Evolutionary conservation across 2,113 vertebrate genomes (phyloP).

Genomic region (Pagrus major): DNA sequence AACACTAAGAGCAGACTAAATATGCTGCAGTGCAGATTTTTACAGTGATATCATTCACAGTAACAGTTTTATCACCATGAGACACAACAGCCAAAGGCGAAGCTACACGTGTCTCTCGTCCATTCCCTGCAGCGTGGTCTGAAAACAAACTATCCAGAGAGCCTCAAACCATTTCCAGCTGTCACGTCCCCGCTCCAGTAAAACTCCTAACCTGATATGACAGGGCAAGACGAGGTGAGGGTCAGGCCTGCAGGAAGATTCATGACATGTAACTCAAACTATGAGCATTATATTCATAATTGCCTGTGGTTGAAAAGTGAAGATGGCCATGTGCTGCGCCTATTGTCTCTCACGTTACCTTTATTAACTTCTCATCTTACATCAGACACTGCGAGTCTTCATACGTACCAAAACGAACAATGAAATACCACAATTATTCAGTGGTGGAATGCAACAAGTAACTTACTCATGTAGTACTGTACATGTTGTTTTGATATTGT

Average conservation of each 20-base stretch:
- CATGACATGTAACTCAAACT: slow-evolving; percentile 81
- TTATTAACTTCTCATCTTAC: slow-evolving; percentile 69
- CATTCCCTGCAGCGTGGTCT: slow-evolving; percentile 68
- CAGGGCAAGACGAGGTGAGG: slow-evolving; percentile 79
- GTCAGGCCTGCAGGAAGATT: slow-evolving; percentile 80
- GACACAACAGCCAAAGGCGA: slow-evolving; percentile 57
- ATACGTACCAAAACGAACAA: slow-evolving; percentile 46
- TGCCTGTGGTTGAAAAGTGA: slow-evolving; percentile 73
- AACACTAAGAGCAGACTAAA: slow-evolving; percentile 17
- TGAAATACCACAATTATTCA: slow-evolving; percentile 8
- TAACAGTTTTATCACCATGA: slow-evolving; percentile 51
- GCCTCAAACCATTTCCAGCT: slow-evolving; percentile 85
- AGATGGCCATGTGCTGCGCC: slow-evolving; percentile 57
- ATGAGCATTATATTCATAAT: slow-evolving; percentile 75
- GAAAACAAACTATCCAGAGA: slow-evolving; percentile 80
- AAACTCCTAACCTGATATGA: slow-evolving; percentile 76
- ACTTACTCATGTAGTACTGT: not conserved
- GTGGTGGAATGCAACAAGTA: not conserved
- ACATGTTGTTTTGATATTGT: not conserved
- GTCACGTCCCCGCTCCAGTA: slow-evolving; percentile 71
- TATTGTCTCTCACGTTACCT: slow-evolving; percentile 68
- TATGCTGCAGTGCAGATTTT: slow-evolving; percentile 38
- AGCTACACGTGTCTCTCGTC: slow-evolving; percentile 71
- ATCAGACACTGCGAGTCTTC: slow-evolving; percentile 45
- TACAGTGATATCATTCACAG: slow-evolving; percentile 61